Evolutionary conservation across 64 coral and sea anemone species (phyloP).

Genomic region (Pocillopora verrucosa): DNA sequence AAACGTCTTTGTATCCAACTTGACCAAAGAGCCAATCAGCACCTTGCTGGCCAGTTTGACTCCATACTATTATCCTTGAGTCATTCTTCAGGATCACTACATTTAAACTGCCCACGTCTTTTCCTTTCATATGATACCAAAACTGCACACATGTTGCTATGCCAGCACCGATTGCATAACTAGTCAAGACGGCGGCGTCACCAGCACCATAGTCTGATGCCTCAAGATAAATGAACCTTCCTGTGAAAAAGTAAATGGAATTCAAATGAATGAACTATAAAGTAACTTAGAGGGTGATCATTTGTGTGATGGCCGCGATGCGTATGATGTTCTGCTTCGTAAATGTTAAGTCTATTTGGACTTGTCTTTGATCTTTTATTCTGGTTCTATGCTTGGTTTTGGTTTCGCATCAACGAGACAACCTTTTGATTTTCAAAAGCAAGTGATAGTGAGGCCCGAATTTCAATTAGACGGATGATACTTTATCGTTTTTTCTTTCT

Average conservation of each 20-base stretch:
- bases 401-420: too few relatives aligned
- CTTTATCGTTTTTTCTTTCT: too few relatives aligned
- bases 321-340: too few relatives aligned
- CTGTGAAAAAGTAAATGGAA: not conserved
- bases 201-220: slow-evolving; percentile 18
- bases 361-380: too few relatives aligned
- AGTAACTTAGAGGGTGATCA: not conserved
- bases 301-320: too few relatives aligned
- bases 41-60: slow-evolving; percentile 26
- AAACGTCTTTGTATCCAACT: slow-evolving; percentile 20
- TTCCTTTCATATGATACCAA: slow-evolving; percentile 71
- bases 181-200: slow-evolving; percentile 17
- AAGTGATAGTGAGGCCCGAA: too few relatives aligned
- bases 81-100: slow-evolving; percentile 23
- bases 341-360: too few relatives aligned
- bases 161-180: not conserved
- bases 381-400: too few relatives aligned
- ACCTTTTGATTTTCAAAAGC: too few relatives aligned
- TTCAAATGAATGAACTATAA: not conserved
- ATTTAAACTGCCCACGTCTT: slow-evolving; percentile 40
- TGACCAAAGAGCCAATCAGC: slow-evolving; percentile 52
- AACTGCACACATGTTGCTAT: slow-evolving; percentile 48
- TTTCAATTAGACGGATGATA: too few relatives aligned
- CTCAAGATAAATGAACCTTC: slow-evolving; percentile 53
- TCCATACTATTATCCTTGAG: slow-evolving; percentile 24